These are phyloP conservation scores for Varanus salvator DNA, from an alignment of 2,113 vertebrate species.

Conservation along the genomic window DNA sequence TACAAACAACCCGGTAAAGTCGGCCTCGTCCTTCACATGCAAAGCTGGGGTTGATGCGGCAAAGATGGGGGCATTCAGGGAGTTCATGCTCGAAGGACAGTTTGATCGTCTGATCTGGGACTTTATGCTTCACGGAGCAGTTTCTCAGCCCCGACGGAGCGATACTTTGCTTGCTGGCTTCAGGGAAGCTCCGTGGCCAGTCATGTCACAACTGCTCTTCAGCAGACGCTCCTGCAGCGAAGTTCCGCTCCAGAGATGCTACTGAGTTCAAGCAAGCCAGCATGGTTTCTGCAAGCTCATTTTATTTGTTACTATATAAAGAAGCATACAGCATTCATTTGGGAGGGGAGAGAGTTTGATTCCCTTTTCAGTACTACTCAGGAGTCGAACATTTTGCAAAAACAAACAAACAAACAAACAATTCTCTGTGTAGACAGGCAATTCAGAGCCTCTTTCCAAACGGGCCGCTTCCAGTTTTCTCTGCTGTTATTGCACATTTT, in stretches of 20 bases:
- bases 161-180: too few relatives aligned
- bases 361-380: constrained; percentile 67
- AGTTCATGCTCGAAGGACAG: neutral
- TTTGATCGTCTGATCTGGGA: neutral
- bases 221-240: too few relatives aligned
- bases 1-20: neutral
- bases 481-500: constrained; percentile 76
- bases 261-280: constrained; percentile 31
- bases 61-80: too few relatives aligned
- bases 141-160: neutral
- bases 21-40: neutral
- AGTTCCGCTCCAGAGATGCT: too few relatives aligned
- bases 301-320: constrained; percentile 73
- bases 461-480: constrained; percentile 61
- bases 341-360: constrained; percentile 10
- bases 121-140: neutral
- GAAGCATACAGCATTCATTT: constrained; percentile 72
- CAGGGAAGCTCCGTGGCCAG: neutral
- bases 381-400: constrained; percentile 71
- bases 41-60: too few relatives aligned
- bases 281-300: constrained; percentile 39
- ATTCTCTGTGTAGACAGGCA: constrained; percentile 49
- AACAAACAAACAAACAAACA: constrained; percentile 18
- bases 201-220: neutral
- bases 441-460: constrained; percentile 55